Base-by-base conservation (phyloP, 2,888 invertebrate species). In the Helicoverpa assulta region DNA sequence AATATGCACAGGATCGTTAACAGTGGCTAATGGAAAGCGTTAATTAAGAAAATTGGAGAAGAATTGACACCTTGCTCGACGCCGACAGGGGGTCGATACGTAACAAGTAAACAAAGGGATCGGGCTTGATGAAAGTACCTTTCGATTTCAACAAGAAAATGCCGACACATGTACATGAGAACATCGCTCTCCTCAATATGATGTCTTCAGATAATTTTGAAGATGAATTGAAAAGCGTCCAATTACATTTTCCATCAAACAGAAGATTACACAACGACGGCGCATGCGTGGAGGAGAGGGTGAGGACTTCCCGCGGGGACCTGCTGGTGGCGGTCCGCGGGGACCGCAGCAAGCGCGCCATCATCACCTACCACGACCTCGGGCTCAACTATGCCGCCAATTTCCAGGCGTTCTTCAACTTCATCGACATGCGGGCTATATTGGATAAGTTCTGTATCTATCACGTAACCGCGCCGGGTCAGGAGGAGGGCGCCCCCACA, bases 401-500 rank as follows among this genome's bases (percentile, higher is more conserved):
- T 95, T 99, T 98, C 94, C 98, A 99, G 96, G 98, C 98, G 57
- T 99, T 99, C 96, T 99, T 99, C 95, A 99, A 99, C 94, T 99
- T 97, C 94, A 97, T 98, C 81, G 98, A 99, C 87, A 99, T 99
- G 98, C 96, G 98, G 85, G 97, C 98, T 60, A 96, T 99, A 80
- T 96, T 98, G 87, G 98, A 99, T 89, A 98, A 99, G 94, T 99
- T 99, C 93, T 99, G 99, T 95, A 98, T 99, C 81, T 99, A 99
- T 92, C 99, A 99, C 93, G 97, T 99, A 56, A 99, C 99, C 90
- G 99, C 99, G 59, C 99, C 99, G 0, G 99, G 99, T 26, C 99
- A 99, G 93, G 99, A 99, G 91, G 99, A 99, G 92, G 98, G 98
- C 59, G 99, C 99, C 54, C 97, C 98, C 61, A 98, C 98, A 65